Percentiles rank a stretch among this genome's conserved stretches.
Conservation (phyloP, 2,113 vertebrate genomes). For the Fulmarus glacialis region DNA sequence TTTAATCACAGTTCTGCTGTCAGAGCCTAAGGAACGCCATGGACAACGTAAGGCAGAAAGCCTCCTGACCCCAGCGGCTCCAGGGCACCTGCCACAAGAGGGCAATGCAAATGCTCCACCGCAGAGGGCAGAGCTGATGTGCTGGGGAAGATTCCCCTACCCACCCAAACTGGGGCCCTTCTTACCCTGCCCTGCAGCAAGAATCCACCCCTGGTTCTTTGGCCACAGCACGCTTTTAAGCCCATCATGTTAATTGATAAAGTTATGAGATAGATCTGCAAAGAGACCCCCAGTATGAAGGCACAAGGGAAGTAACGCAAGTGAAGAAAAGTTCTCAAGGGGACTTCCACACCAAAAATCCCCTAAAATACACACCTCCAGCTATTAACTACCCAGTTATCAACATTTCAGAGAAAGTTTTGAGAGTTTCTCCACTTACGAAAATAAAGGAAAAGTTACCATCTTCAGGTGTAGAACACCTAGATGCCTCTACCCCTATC, state of each 20-base stretch:
- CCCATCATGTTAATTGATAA: neutral
- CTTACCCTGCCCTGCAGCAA: neutral
- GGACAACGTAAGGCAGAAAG: neutral
- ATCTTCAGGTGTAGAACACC: neutral
- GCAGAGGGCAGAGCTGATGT: fast-evolving
- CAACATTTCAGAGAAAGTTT: neutral
- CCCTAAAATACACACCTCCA: neutral
- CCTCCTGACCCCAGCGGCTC: neutral
- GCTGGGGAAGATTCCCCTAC: neutral
- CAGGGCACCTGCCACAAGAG: conserved; percentile 17
- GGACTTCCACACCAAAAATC: conserved; percentile 8
- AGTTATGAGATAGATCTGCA: neutral
- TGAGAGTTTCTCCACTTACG: neutral
- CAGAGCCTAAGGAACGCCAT: fast-evolving
- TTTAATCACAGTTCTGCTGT: neutral
- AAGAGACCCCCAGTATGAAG: neutral
- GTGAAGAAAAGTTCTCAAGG: neutral
- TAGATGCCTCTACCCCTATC: neutral
- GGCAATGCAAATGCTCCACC: conserved; percentile 19
- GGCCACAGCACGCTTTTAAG: neutral
- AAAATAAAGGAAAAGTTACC: neutral
- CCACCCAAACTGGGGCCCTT: neutral
- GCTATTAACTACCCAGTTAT: neutral
- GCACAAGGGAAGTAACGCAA: neutral
- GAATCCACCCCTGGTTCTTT: neutral